Evolutionary conservation across 2,888 invertebrate genomes (phyloP).

Genomic region (Xanthia icteritia): DNA sequence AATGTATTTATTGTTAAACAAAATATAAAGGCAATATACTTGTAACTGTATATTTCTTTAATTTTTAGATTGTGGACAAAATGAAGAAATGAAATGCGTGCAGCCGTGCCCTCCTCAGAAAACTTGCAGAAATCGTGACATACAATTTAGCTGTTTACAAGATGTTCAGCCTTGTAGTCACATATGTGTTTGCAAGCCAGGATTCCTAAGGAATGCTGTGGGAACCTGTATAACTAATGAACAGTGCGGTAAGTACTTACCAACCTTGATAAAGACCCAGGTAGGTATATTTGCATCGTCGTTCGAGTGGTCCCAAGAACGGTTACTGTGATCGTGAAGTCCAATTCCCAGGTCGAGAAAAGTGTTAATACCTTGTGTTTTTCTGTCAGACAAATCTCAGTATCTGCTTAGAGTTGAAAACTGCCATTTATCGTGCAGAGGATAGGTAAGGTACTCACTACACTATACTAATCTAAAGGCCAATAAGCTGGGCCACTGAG

Average conservation of each 20-base stretch:
- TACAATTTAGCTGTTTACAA: constrained; percentile 3
- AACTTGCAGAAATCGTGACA: constrained; percentile 23
- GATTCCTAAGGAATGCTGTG: constrained; percentile 9
- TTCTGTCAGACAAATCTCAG: too few relatives aligned
- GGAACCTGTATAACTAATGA: constrained; percentile 24
- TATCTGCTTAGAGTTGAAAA: too few relatives aligned
- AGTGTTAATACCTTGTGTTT: neutral
- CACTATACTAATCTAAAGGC: neutral
- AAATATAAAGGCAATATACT: too few relatives aligned
- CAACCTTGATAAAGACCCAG: neutral
- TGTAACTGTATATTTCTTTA: neutral
- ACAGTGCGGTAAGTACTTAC: constrained; percentile 24
- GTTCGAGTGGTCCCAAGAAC: neutral
- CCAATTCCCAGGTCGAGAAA: neutral
- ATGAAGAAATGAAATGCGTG: constrained; percentile 30
- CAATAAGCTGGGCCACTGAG: neutral
- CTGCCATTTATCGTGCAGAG: too few relatives aligned
- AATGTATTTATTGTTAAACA: too few relatives aligned
- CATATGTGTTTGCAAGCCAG: constrained; percentile 21
- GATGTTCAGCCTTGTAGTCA: neutral
- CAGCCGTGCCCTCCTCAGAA: constrained; percentile 28
- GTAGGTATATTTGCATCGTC: neutral
- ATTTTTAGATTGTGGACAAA: constrained; percentile 22
- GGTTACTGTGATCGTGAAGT: neutral
- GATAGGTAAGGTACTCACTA: neutral